Evolutionary conservation across 2,113 vertebrate species (phyloP).

Genomic region (Carassius carassius): DNA sequence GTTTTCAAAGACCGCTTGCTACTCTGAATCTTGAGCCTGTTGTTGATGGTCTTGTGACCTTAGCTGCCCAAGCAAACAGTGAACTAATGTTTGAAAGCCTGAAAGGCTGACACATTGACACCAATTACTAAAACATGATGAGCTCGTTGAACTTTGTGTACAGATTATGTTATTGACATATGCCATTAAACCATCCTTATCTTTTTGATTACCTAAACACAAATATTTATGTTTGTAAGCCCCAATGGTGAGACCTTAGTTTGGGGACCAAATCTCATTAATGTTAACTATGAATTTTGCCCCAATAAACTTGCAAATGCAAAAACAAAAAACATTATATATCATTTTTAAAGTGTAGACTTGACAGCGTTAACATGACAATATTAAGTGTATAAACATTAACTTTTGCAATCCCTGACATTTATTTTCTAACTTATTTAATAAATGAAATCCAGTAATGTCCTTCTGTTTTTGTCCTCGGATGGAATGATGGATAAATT

Average conservation of each 20-base stretch:
- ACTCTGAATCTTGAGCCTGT: no score
- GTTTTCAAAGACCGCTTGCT: no score
- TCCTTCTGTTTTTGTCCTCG: background rate
- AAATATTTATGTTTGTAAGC: background rate
- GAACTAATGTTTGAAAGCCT: slow-evolving; percentile 9
- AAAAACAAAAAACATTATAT: background rate
- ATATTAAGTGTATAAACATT: background rate
- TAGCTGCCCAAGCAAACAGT: background rate
- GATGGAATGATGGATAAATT: background rate
- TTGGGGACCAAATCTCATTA: no score
- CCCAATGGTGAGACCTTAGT: no score
- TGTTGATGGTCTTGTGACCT: background rate
- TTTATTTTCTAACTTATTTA: background rate
- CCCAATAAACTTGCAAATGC: background rate
- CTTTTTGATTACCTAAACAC: background rate
- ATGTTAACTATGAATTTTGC: no score
- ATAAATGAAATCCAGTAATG: background rate
- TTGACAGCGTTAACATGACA: background rate
- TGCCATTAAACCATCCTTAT: background rate
- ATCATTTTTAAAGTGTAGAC: background rate
- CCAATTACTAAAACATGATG: slow-evolving; percentile 32
- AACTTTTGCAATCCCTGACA: background rate
- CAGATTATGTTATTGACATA: background rate
- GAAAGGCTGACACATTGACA: slow-evolving; percentile 3
- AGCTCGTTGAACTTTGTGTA: background rate